These are phyloP conservation scores for Notarius lentiginosus DNA, from an alignment of 2,113 vertebrate genomes.

Conservation along the genomic window DNA sequence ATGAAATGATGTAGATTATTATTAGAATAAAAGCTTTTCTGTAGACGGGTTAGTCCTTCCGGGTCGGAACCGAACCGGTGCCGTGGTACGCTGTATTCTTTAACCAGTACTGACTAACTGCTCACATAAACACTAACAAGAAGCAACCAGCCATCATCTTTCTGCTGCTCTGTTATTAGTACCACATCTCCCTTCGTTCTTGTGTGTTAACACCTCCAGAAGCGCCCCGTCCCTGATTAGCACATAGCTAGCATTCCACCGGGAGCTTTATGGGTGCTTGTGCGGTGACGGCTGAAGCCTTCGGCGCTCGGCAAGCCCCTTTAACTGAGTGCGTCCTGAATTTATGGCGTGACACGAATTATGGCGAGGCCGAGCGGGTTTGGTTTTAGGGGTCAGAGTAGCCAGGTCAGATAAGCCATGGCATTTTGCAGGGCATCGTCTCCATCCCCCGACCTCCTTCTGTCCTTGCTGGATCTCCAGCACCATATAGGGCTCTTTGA, in stretches of 20 bases:
- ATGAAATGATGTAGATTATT: not conserved
- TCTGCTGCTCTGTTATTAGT: constrained; percentile 34
- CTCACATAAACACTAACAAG: constrained; percentile 36
- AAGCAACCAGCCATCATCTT: constrained; percentile 23
- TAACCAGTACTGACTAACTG: not conserved
- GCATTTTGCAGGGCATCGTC: constrained; percentile 35
- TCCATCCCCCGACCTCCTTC: not conserved
- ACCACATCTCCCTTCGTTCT: constrained; percentile 35
- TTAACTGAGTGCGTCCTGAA: constrained; percentile 47
- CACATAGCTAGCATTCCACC: constrained; percentile 54
- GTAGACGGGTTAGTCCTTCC: not conserved
- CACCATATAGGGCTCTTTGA: constrained; percentile 53
- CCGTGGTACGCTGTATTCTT: not conserved
- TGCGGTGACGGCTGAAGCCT: constrained; percentile 42
- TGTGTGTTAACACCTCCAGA: constrained; percentile 49
- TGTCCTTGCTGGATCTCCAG: constrained; percentile 33
- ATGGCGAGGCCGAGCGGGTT: constrained; percentile 44
- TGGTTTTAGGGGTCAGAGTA: constrained; percentile 42
- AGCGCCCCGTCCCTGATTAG: constrained; percentile 48
- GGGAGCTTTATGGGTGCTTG: constrained; percentile 45
- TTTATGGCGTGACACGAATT: constrained; percentile 52
- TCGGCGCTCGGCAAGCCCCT: constrained; percentile 28
- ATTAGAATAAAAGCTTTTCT: not conserved
- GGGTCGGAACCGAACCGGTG: no score
- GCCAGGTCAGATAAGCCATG: constrained; percentile 57